phyloP scores from a whole-genome alignment of 2,888 invertebrate genomes.

The Salticus scenicus region DNA sequence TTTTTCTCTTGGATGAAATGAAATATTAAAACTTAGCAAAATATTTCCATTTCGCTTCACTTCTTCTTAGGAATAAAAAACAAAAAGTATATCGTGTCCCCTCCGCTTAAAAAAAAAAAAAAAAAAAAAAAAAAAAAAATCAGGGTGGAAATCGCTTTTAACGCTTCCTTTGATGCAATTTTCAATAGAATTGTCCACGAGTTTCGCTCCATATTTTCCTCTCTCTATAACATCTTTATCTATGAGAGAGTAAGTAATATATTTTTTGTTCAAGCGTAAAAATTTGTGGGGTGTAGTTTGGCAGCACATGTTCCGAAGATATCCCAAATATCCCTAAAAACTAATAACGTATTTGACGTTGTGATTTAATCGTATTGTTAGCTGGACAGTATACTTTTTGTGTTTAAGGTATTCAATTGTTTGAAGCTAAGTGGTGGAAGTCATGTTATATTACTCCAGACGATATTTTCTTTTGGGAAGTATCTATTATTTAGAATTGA shows the following conservation, averaged over 20 bases:
- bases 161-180: conserved; percentile 12
- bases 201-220: neutral
- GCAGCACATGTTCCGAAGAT: conserved; percentile 7
- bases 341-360: neutral
- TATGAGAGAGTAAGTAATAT: neutral
- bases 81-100: neutral
- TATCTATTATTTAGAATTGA: no score
- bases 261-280: conserved; percentile 9
- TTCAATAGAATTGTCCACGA: conserved; percentile 5
- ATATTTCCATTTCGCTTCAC: neutral
- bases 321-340: neutral
- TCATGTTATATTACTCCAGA: neutral
- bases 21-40: neutral
- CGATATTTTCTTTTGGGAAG: no score
- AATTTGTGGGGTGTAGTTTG: conserved; percentile 2
- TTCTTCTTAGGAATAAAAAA: neutral
- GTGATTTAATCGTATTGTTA: neutral
- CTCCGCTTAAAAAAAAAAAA: neutral
- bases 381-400: neutral
- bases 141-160: neutral
- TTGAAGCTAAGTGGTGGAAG: neutral
- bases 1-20: neutral
- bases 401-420: neutral
- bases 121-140: no score
- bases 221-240: neutral